Evolutionary conservation across 2,797 vertebrate species (phyloP), one percentile per base, ranked within the genome.

Genomic region (Gorsachius magnificus): DNA sequence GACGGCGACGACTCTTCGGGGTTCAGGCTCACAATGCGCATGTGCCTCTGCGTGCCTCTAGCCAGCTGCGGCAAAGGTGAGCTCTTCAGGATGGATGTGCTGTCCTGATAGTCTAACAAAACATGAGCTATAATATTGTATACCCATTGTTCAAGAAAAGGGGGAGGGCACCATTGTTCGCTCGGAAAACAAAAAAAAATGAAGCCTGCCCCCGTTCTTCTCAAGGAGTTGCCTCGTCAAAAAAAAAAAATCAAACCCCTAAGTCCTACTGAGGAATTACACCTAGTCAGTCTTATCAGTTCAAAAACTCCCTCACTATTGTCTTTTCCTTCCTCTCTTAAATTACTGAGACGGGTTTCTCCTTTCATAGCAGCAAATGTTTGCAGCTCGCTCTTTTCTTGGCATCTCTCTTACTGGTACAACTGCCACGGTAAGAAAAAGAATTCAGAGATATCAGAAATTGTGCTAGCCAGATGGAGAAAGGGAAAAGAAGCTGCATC

Each of bases 311-410:
- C 57, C 64, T 82, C 33, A 11, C 21, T 89, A 80, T 87, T 83
- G 68, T 45, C 64, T 85, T 89, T 94, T 86, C 53, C 82, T 90
- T 96, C 76, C 69, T 94, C 38, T 94, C 69, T 85, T 72, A 89
- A 95, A 95, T 90, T 95, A 90, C 69, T 11, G 7, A 64, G 58
- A 58, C 61, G 86, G 18, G 33, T 75, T 70, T 91, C 60, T 76
- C 33, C 41, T 85, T 74, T 89, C 35, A 31, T 2, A 76, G 72
- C 69, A 75, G 54, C 19, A 81, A 63, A 68, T 21, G 12, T 88
- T 77, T 71, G 48, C 65, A 83, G 31, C 13, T 83, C 2, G 4
- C 33, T 16, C 22, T 83, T 83, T 87, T 68, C 45, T 91, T 77
- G 29, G 61, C 88, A 69, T 69, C 58, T 83, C 41, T 60, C 41